Conservation (phyloP, 2,888 invertebrate species). For the Drosophila prolongata region DNA sequence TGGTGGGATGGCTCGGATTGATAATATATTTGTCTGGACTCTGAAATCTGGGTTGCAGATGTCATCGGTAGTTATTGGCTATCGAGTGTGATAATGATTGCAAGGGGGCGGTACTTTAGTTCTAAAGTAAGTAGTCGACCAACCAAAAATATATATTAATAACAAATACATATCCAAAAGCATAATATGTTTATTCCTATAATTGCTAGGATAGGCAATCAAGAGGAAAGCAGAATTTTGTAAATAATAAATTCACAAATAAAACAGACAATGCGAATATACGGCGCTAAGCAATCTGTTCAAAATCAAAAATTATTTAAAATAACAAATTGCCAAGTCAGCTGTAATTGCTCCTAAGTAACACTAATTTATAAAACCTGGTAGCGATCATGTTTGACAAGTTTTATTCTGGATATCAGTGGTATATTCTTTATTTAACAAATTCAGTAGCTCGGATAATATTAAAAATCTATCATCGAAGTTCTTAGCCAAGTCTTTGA, state of each 20-base stretch:
- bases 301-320: no score
- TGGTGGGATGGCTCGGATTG: constrained; percentile 22
- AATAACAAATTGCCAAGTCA: not conserved
- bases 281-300: no score
- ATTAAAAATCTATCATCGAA: not conserved
- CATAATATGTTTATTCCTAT: no score
- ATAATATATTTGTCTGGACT: constrained; percentile 41
- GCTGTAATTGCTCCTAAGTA: not conserved
- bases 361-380: not conserved
- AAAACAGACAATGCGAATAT: no score
- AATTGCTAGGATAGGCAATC: no score
- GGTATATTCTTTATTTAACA: no score
- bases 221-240: no score
- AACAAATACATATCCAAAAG: no score
- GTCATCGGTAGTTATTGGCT: constrained; percentile 24
- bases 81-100: not conserved
- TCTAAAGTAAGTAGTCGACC: no score
- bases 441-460: not conserved
- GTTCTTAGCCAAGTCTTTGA: not conserved
- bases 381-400: not conserved
- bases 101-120: no score
- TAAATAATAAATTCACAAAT: no score
- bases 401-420: not conserved
- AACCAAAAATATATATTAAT: no score
- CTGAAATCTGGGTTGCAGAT: constrained; percentile 43